These are phyloP conservation scores for Aporophyla nigra DNA, from an alignment of 2,888 invertebrate species.

Conservation along the genomic window DNA sequence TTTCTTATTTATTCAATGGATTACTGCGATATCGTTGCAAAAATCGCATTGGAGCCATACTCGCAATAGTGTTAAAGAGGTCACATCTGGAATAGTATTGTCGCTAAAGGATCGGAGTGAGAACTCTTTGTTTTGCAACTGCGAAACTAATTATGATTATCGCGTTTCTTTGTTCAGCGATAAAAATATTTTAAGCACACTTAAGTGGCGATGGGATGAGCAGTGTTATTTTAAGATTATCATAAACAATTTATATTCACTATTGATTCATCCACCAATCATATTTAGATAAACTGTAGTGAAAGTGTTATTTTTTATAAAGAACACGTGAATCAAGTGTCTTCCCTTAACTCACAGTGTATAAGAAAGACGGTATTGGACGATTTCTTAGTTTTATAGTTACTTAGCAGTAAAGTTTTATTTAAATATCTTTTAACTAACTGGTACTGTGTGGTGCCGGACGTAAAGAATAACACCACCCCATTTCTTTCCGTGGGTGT, in stretches of 20 bases:
- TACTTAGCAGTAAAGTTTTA: no score
- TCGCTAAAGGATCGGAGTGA: constrained; percentile 56
- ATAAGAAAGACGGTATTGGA: no score
- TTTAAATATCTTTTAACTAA: no score
- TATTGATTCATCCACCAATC: no score
- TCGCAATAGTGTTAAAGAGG: constrained; percentile 51
- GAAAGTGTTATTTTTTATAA: no score
- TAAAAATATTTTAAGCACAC: neutral
- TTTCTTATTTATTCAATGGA: neutral
- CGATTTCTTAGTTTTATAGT: no score
- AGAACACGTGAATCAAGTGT: no score
- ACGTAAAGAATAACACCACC: no score
- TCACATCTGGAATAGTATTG: constrained; percentile 72
- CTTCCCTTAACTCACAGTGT: no score
- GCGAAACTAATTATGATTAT: constrained; percentile 70
- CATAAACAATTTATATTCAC: neutral
- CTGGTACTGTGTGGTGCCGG: no score
- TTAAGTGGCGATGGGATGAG: neutral
- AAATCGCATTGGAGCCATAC: constrained; percentile 34
- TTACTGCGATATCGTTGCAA: constrained; percentile 49
- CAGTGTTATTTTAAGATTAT: neutral
- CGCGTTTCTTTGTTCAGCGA: constrained; percentile 13
- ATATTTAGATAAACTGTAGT: no score
- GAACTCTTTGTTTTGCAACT: constrained; percentile 65
- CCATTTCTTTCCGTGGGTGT: no score